A percentile compares a stretch with the other conserved stretches of the same genome.
These are phyloP conservation scores for Periparus ater DNA, from an alignment of 2,797 vertebrate genomes.

Conservation along the genomic window DNA sequence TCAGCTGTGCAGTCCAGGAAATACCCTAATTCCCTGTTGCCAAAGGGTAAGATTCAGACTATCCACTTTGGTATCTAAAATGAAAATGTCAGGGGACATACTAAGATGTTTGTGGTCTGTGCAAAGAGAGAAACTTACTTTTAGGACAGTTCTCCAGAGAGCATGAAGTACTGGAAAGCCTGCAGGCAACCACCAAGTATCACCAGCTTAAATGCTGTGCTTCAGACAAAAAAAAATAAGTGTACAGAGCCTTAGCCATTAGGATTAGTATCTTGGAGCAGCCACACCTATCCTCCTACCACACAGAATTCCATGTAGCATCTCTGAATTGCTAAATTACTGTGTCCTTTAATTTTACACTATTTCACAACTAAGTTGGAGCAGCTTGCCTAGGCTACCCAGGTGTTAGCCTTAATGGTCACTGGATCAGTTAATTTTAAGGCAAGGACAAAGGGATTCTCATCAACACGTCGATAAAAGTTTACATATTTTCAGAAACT, in stretches of 20 bases:
- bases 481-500: neutral
- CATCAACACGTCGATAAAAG: neutral
- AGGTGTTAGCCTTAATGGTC: neutral
- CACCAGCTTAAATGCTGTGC: neutral
- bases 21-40: neutral
- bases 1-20: neutral
- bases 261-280: neutral
- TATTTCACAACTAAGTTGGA: neutral
- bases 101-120: neutral
- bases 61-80: neutral
- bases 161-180: neutral
- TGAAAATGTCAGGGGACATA: neutral
- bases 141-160: neutral
- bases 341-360: neutral
- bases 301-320: neutral
- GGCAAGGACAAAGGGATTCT: neutral
- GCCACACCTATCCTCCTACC: neutral
- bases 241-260: neutral
- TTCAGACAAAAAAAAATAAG: neutral
- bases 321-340: neutral
- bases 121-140: neutral
- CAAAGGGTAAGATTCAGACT: neutral
- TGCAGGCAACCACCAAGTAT: neutral
- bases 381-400: neutral
- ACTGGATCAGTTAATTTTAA: neutral